Percentiles rank a stretch among this genome's conserved stretches.
phyloP scores from a whole-genome alignment of 2,797 vertebrate species.

The Sebastes kiyomatsui region DNA sequence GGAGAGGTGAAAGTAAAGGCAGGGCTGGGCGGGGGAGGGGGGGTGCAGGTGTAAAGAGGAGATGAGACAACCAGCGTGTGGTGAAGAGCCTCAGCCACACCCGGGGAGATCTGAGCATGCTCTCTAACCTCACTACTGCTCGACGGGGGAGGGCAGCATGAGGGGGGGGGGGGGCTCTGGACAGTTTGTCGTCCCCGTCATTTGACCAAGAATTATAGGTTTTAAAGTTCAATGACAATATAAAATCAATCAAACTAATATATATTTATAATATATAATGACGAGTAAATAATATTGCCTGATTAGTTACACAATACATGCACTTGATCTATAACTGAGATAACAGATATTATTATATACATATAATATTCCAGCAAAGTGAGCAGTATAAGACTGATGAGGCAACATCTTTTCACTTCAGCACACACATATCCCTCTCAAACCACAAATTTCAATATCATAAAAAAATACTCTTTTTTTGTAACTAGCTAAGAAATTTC shows the following conservation, averaged over 20 bases:
- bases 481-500: background rate
- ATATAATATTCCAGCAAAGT: too few species aligned
- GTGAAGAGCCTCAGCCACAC: constrained; percentile 7
- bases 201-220: background rate
- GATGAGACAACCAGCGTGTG: background rate
- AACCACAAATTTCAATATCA: background rate
- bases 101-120: background rate
- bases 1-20: background rate
- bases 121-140: background rate
- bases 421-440: background rate
- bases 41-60: constrained; percentile 10
- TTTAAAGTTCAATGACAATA: background rate
- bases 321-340: constrained; percentile 14
- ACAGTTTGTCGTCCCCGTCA: background rate
- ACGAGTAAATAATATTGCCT: too few species aligned
- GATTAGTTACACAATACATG: rapidly evolving
- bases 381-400: background rate
- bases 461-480: background rate
- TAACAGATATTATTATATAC: background rate
- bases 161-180: too few species aligned
- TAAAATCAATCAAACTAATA: too few species aligned
- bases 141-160: too few species aligned
- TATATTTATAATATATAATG: too few species aligned
- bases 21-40: background rate
- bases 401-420: background rate